Conservation (phyloP, 2,888 invertebrate species). For the Nasonovia ribisnigri region DNA sequence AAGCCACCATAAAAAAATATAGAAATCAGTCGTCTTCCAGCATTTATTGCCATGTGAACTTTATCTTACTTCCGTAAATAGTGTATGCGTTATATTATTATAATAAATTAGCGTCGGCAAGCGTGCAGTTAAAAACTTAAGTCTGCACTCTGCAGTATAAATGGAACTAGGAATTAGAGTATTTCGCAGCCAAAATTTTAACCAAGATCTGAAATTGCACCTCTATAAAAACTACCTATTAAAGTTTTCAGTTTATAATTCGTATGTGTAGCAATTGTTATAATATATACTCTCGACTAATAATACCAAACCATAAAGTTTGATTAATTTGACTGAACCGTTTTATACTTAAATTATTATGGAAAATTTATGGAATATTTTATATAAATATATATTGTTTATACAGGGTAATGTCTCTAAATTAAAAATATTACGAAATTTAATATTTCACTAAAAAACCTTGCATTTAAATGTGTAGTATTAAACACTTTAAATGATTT, state of each 20-base stretch:
- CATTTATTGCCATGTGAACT: background rate
- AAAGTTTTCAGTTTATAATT: background rate
- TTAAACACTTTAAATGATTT: background rate
- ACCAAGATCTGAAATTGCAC: background rate
- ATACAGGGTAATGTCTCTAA: no score
- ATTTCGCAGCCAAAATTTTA: background rate
- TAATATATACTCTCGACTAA: background rate
- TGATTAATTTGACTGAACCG: background rate
- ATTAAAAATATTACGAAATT: background rate
- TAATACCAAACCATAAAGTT: background rate
- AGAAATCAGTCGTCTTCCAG: background rate
- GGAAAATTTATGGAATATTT: no score
- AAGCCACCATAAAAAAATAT: background rate
- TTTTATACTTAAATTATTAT: background rate
- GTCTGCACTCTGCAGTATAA: background rate
- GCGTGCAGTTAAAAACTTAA: background rate
- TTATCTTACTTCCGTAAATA: background rate
- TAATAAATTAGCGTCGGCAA: background rate
- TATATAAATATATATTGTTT: no score
- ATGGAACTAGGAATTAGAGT: background rate
- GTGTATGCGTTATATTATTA: background rate
- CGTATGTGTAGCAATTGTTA: background rate
- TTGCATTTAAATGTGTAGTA: background rate
- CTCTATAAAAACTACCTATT: background rate
- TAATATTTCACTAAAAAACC: background rate